Base-by-base conservation (phyloP, 2,888 invertebrate genomes). In the Microctonus aethiopoides region DNA sequence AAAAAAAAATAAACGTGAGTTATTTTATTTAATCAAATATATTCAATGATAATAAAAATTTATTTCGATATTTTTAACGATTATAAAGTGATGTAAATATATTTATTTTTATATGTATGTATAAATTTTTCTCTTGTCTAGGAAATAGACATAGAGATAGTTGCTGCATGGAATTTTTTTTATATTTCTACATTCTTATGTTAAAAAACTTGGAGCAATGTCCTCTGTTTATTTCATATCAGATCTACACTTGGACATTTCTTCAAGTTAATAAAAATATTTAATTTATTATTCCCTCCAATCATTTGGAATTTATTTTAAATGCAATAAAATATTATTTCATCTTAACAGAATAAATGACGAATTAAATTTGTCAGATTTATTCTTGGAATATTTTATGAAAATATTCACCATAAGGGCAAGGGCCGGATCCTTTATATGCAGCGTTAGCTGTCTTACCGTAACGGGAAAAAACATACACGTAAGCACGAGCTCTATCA, bases 401-500 rank as follows among this genome's bases (percentile, higher is more conserved):
- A 16, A 7, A 7, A 46, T 46, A 46, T 46, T 20, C 7, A 46
- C 46, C 46, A 46, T 9, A 20, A 46, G 46, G 46, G 46, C 46
- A 46, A 20, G 46, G 46, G 46, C 46, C 46, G 46, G 16, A 16
- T 20, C 16, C 16, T 16, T 16, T 16, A 46, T 46, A 46, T 39
- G 2, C 46, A 16, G n/a, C 16, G 16, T n/a, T 46, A 1, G 46
- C 16, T 51, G 68, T 73, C 67, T 62, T 61, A 46, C 66, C 62
- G 57, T 65, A 65, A 65, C 65, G 65, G 65, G 65, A 65, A 65
- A 65, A 65, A 24, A 65, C 56, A 36, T 63, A 54, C 56, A 34
- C 36, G 56, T 11, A 16, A n/a, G 20, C 51, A 29, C 29, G 62
- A 29, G 46, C 16, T 46, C 46, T 16, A 54, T 36, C 39, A 56